Base-by-base conservation (phyloP, 1,140 invertebrate species). In the Drosophila prosaltans region DNA sequence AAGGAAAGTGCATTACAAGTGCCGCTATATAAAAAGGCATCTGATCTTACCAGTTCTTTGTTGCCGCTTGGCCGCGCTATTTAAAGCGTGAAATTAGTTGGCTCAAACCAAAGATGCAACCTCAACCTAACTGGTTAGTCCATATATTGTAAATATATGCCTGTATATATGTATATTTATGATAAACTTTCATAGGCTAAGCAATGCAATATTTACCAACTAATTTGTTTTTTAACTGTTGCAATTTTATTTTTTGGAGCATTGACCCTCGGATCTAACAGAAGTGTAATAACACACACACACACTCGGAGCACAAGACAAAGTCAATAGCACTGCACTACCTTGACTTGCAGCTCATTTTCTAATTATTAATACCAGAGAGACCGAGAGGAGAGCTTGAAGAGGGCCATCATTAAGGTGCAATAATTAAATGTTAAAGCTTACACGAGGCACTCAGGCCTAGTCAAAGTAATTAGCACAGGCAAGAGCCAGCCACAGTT, bases 351-450 rank as follows among this genome's bases (percentile, higher is more conserved):
- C 72, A 45, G 61, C 76, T 86, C 80, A 86, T 86, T 86, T 86
- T 88, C 83, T 83, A 86, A 86, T 86, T 86, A 88, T 76, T 80
- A 88, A 86, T 82, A 78, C 82, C 32, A 63, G 61, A 63, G 43
- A n/a, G 36, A 6, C 4, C 11, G 40, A 86, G 40, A 36, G 51
- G 16, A 11, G 70, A 48, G 40, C 32, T 40, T 36, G 32, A 36
- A 36, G 32, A 41, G 60, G 72, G 68, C 74, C 83, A 71, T 86
- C 82, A 86, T 86, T 88, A 86, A 88, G 80, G 86, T 82, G 83
- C 84, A 80, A 88, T 88, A 88, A 89, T 88, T 88, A 88, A 88
- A 88, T 89, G 84, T 88, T 83, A 78, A 72, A 82, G 77, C 83
- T 80, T 80, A 89, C 83, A 89, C 70, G 80, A 74, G 77, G 80